Percentiles rank a stretch among this genome's conserved stretches.
These are phyloP conservation scores for Acanthornis magna DNA, from an alignment of 2,797 vertebrate species.

Conservation along the genomic window DNA sequence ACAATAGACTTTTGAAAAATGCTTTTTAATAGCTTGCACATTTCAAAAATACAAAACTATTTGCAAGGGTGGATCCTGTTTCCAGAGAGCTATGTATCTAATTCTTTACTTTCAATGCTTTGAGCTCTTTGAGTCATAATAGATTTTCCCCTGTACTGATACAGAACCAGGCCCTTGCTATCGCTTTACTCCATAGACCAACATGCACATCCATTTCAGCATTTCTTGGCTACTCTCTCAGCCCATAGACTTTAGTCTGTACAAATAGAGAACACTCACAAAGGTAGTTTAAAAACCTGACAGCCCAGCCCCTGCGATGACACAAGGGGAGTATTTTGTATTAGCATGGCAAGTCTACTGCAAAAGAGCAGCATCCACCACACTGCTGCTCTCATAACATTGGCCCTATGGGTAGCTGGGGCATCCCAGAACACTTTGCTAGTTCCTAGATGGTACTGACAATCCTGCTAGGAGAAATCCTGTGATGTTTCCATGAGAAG, in stretches of 20 bases:
- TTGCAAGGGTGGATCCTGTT: constrained; percentile 43
- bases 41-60: constrained; percentile 57
- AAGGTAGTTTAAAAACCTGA: background rate
- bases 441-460: background rate
- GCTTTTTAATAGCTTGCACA: constrained; percentile 64
- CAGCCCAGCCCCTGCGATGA: background rate
- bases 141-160: background rate
- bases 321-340: background rate
- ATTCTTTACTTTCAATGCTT: constrained; percentile 34
- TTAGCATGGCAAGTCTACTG: background rate
- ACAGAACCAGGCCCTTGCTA: background rate
- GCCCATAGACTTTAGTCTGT: background rate
- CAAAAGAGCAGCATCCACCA: background rate
- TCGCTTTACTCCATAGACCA: background rate
- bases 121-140: background rate
- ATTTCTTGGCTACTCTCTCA: background rate
- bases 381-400: background rate
- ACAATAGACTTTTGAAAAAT: constrained; percentile 50
- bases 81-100: constrained; percentile 7
- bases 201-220: background rate
- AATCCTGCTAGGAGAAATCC: background rate
- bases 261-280: background rate
- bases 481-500: background rate
- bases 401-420: background rate
- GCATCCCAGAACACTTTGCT: background rate